Evolutionary conservation across 1,140 invertebrate species (phyloP).

Genomic region (Caenorhabditis tropicalis): DNA sequence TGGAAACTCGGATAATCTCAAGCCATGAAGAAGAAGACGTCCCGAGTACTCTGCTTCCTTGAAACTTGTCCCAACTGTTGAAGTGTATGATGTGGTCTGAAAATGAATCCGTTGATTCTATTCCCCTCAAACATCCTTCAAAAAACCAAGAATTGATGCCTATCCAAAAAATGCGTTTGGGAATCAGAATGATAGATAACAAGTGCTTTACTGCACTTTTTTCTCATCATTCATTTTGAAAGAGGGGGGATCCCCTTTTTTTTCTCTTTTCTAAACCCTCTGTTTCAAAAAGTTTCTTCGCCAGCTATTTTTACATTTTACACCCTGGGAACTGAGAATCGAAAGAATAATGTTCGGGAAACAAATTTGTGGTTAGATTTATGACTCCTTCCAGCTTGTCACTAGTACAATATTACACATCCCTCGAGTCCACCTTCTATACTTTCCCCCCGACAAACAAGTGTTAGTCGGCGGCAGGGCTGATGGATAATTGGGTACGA

Average conservation of each 20-base stretch:
- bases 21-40: neutral
- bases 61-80: slow-evolving; percentile 17
- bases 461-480: neutral
- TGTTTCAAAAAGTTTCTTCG: slow-evolving; percentile 4
- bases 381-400: slow-evolving; percentile 9
- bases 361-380: slow-evolving; percentile 37
- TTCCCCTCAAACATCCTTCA: neutral
- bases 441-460: slow-evolving; percentile 1
- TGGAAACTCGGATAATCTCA: slow-evolving; percentile 1
- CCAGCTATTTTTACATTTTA: slow-evolving; percentile 27
- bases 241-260: slow-evolving; percentile 31
- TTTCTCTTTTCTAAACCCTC: neutral
- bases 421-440: neutral
- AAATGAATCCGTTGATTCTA: neutral
- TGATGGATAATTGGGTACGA: neutral
- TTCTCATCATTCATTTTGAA: slow-evolving; percentile 37
- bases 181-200: slow-evolving; percentile 42
- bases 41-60: slow-evolving; percentile 24
- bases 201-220: slow-evolving; percentile 24
- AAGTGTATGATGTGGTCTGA: slow-evolving; percentile 26
- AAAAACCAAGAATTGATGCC: neutral
- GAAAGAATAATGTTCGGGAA: neutral
- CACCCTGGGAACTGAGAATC: too few relatives aligned
- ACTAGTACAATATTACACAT: slow-evolving; percentile 37
- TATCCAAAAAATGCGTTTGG: slow-evolving; percentile 12